A percentile compares a stretch with the other conserved stretches of the same genome.
Conservation (phyloP, 2,888 invertebrate species). For the Ectobius pallidus region DNA sequence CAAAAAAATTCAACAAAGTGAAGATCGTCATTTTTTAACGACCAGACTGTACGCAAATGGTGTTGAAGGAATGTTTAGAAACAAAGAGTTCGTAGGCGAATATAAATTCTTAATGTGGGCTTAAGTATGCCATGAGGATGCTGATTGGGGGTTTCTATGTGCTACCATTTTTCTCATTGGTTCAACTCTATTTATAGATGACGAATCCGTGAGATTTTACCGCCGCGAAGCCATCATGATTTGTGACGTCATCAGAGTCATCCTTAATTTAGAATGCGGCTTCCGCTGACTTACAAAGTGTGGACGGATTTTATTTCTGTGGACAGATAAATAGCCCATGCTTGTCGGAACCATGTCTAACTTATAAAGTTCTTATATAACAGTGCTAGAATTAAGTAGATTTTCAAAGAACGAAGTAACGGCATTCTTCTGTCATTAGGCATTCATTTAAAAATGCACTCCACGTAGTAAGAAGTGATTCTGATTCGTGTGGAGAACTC, state of each 20-base stretch:
- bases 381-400: no score
- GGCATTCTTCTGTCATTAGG: no score
- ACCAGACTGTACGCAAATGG: constrained; percentile 11
- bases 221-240: not conserved
- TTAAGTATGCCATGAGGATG: not conserved
- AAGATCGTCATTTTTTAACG: not conserved
- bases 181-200: not conserved
- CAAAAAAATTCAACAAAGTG: not conserved
- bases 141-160: constrained; percentile 2
- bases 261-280: no score
- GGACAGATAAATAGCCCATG: no score
- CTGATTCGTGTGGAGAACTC: no score
- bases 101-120: not conserved
- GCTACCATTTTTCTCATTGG: not conserved
- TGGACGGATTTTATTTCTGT: no score
- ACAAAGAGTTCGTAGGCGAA: not conserved
- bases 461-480: no score
- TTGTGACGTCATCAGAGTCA: not conserved
- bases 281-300: no score
- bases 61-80: not conserved
- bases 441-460: no score
- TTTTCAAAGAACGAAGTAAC: no score
- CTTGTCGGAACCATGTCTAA: no score
- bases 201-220: constrained; percentile 5
- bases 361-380: no score